Base-by-base conservation (phyloP, 37 sponge, comb jelly and placozoan species). In the Cliona cf. orientalis region DNA sequence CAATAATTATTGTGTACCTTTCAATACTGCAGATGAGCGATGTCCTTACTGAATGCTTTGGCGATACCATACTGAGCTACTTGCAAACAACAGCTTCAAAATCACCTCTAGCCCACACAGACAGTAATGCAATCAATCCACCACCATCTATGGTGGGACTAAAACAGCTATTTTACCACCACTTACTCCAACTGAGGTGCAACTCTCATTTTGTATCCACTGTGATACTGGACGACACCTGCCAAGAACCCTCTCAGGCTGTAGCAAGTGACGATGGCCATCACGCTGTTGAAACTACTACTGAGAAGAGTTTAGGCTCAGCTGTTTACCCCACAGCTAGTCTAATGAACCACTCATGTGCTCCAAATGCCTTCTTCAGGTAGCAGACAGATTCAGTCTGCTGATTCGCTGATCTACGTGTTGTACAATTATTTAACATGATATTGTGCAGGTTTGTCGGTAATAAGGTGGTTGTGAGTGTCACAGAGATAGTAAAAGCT, bases 261-360 rank as follows among this genome's bases (percentile, higher is more conserved):
- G 17, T 60, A 37, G 59, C 58, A 38, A 33, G 37, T 28, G 17
- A 22, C 1, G 75, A 82, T 0, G 55, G 46, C 1, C 42, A 66
- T 19, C 26, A 38, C 1, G 23, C 1, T 25, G 80, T 90, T 56
- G 46, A 85, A 1, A 17, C 37, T 26, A n/a, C 37, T 31, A 17
- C 29, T 21, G 88, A 91, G 66, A 81, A 68, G 23, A 41, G 35
- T 35, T 58, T 91, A 9, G 92, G 82, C 5, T 62, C 80, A 1
- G 92, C 78, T 36, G 17, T 91, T 26, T 82, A 43, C 44, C 84
- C 80, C 1, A 70, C 74, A 12, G 74, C 84, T 58, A 87, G 89
- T 63, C 72, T 91, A 34, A 35, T 91, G 56, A 91, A 91, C 53
- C 92, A 91, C 65, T 87, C 89, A 56, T 91, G 92, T 46, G 42